phyloP scores from a whole-genome alignment of 2,113 vertebrate genomes.

The Galeopterus variegatus region DNA sequence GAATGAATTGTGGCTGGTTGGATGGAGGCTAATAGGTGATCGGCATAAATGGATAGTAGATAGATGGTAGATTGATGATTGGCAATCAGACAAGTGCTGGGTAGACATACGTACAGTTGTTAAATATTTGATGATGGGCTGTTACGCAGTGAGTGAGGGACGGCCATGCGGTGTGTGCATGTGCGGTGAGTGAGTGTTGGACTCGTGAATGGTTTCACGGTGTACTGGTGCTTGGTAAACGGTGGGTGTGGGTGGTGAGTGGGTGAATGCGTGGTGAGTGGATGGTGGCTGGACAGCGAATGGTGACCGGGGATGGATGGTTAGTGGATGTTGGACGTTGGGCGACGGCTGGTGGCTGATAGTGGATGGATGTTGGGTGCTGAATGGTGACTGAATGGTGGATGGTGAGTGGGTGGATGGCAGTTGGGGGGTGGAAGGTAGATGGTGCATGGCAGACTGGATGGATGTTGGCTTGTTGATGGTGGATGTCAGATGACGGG shows the following conservation, averaged over 20 bases:
- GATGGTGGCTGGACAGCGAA: not conserved
- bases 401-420: not conserved
- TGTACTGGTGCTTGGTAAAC: fast-evolving
- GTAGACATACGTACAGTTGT: not conserved
- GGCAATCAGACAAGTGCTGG: not conserved
- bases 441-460: no score
- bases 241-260: not conserved
- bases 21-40: not conserved
- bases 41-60: not conserved
- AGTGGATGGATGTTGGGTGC: not conserved
- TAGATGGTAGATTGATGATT: not conserved
- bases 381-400: not conserved
- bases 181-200: not conserved
- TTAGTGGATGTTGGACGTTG: no score
- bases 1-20: not conserved
- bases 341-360: not conserved
- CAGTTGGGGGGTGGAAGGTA: fast-evolving
- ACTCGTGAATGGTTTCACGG: not conserved
- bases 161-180: no score
- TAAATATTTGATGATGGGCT: not conserved
- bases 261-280: not conserved
- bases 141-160: no score
- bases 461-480: no score
- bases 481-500: no score
- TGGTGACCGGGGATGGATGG: not conserved